These are phyloP conservation scores for Trematocara variabile DNA, from an alignment of 2,113 vertebrate genomes.

Conservation along the genomic window DNA sequence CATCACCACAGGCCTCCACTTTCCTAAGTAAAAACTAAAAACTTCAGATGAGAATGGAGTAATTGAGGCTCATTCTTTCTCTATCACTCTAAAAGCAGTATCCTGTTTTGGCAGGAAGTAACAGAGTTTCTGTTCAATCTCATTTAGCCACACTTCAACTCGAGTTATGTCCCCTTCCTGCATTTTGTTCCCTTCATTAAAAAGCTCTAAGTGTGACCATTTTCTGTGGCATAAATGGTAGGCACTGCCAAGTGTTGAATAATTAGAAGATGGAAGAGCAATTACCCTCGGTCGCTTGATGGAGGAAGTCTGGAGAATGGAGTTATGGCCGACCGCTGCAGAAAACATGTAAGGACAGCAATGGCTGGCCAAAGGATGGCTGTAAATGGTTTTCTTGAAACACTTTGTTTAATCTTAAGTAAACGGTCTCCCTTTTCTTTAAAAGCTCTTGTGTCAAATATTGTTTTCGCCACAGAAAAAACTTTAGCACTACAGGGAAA, in stretches of 20 bases:
- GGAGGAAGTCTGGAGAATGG: constrained; percentile 24
- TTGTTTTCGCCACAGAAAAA: background rate
- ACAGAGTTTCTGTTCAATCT: constrained; percentile 30
- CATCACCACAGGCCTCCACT: background rate
- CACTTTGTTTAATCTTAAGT: background rate
- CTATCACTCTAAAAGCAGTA: constrained; percentile 20
- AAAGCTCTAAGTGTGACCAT: constrained; percentile 24
- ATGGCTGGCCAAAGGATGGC: background rate
- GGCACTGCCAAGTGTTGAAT: constrained; percentile 40
- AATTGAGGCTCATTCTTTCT: background rate
- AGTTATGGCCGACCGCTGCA: background rate
- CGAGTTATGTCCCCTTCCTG: constrained; percentile 43
- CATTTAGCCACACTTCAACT: constrained; percentile 24
- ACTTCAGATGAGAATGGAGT: background rate
- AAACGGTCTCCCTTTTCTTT: background rate
- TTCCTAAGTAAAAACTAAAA: background rate
- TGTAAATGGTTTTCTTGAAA: background rate
- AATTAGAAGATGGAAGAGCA: constrained; percentile 55
- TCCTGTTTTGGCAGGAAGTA: constrained; percentile 65
- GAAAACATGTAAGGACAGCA: background rate
- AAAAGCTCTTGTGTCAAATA: background rate
- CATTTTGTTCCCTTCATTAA: constrained; percentile 56
- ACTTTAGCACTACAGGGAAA: background rate
- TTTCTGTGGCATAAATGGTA: constrained; percentile 17
- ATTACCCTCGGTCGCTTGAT: constrained; percentile 34